Evolutionary conservation across 2,113 vertebrate species (phyloP).

Genomic region (Nycticebus coucang): DNA sequence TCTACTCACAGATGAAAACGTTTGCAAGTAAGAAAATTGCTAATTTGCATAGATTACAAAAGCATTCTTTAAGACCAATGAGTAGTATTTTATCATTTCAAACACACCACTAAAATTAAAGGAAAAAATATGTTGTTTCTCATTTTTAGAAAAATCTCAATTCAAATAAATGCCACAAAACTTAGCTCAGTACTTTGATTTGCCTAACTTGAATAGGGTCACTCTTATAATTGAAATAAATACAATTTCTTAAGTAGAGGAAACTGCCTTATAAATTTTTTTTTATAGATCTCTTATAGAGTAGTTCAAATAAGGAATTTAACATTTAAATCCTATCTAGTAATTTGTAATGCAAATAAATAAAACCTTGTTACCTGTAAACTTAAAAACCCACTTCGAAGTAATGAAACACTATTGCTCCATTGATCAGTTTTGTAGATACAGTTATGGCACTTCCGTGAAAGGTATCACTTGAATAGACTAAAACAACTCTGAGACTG

Average conservation of each 20-base stretch:
- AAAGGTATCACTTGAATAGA: slow-evolving; percentile 1
- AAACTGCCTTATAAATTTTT: not conserved
- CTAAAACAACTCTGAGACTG: slow-evolving; percentile 24
- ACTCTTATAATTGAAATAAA: not conserved
- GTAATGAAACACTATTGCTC: not conserved
- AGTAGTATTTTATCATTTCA: slow-evolving; percentile 37
- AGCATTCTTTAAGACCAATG: not conserved
- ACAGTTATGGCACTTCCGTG: not conserved
- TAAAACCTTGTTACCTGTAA: slow-evolving; percentile 27
- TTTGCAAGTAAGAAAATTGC: not conserved
- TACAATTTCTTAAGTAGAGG: not conserved
- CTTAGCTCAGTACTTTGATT: not conserved
- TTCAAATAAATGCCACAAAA: not conserved
- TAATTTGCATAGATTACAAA: slow-evolving; percentile 33
- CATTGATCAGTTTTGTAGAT: not conserved
- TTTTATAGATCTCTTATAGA: not conserved
- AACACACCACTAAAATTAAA: not conserved
- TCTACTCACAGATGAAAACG: not conserved
- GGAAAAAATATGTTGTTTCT: not conserved
- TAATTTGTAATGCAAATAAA: slow-evolving; percentile 47
- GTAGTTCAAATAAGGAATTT: not conserved
- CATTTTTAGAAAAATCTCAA: not conserved
- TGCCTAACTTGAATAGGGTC: not conserved
- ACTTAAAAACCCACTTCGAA: slow-evolving; percentile 9
- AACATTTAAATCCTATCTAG: slow-evolving; percentile 15